Evolutionary conservation across 2,888 invertebrate species (phyloP), one percentile per base, ranked within the genome.

Genomic region (Andricus quercusramuli): DNA sequence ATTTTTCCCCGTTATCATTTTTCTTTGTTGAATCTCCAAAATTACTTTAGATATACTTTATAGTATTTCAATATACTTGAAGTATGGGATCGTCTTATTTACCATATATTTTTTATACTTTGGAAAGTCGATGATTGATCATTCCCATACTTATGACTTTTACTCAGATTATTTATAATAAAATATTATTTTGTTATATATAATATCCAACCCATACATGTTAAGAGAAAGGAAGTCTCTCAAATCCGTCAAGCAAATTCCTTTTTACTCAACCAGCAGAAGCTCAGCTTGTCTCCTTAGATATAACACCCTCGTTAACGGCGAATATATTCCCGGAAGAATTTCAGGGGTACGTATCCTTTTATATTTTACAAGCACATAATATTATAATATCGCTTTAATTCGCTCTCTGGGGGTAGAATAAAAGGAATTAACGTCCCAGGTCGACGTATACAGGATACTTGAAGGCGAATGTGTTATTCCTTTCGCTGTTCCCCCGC

Each of bases 401-500:
- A n/a, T 41, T 67, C 22, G 67, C 41, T 41, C 41, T 67, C 41
- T 4, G 9, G 5, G n/a, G n/a, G 9, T n/a, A 15, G 22, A 41
- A 41, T 67, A n/a, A 67, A 22, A 67, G 41, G n/a, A 22, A 22
- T 41, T 41, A 41, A 67, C 22, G 41, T 67, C 22, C n/a, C 22
- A 8, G 41, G 32, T 67, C 15, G 41, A 37, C 67, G 41, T n/a
- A 67, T 41, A 41, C 67, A 67, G 41, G 41, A 67, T 67, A 67
- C 67, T 67, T 41, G 41, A 67, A 67, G 15, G 67, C 13, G 22
- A 67, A 67, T 67, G 67, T 67, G 67, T 67, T 67, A 37, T 67
- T 67, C 22, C 67, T 67, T 41, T 67, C 22, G 9, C 41, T n/a
- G 41, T n/a, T 67, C n/a, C 37, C 41, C 41, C 22, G 22, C 67